Conservation (phyloP, 64 coral and sea anemone species). For the Actinia equina region DNA sequence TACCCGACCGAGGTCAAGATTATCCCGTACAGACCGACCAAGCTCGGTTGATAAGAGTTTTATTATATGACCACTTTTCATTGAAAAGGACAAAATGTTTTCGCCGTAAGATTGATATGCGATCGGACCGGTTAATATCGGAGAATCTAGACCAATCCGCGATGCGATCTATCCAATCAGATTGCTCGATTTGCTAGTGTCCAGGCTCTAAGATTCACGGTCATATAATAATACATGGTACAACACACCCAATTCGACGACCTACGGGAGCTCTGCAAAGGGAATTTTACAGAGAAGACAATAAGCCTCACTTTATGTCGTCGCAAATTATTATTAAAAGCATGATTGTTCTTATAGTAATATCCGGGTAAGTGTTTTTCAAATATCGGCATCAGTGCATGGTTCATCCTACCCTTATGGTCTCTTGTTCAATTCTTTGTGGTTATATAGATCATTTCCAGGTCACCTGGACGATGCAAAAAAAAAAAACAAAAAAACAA, state of each 20-base stretch:
- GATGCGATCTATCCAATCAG: no score
- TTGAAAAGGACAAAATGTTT: no score
- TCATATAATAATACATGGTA: neutral
- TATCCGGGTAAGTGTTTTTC: constrained; percentile 10
- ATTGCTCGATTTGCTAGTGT: no score
- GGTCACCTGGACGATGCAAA: neutral
- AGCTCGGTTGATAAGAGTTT: no score
- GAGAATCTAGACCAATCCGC: no score
- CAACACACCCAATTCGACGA: neutral
- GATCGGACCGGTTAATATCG: no score
- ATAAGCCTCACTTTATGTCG: constrained; percentile 34
- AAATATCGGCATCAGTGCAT: neutral
- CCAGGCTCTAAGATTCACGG: no score
- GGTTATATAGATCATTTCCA: neutral
- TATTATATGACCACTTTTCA: no score
- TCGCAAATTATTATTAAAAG: constrained; percentile 9
- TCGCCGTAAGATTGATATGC: no score
- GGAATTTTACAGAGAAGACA: constrained; percentile 35
- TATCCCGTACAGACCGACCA: no score
- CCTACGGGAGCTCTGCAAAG: neutral
- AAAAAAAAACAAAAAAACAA: neutral
- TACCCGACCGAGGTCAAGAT: no score
- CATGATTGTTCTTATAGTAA: neutral
- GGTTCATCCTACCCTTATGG: neutral
- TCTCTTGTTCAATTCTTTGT: neutral